Conservation (phyloP, 1,140 invertebrate genomes). For the Drosophila lini region DNA sequence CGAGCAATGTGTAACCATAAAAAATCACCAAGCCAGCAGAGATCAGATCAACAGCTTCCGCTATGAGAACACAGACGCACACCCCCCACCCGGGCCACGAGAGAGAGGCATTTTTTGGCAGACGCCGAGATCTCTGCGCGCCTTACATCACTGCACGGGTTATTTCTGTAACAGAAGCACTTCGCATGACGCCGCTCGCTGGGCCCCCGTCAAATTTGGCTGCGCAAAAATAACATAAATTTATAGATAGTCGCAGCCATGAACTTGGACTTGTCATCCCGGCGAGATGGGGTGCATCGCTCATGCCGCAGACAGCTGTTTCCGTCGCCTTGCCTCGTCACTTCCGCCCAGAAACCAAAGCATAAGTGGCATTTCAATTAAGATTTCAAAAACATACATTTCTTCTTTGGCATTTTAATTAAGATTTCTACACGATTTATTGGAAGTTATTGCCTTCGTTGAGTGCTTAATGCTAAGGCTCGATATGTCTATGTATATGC, state of each 20-base stretch:
- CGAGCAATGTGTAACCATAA: constrained; percentile 60
- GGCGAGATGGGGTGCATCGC: constrained; percentile 29
- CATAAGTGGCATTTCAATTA: constrained; percentile 10
- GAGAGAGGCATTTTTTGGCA: constrained; percentile 26
- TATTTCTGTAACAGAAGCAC: constrained; percentile 42
- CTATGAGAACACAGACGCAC: constrained; percentile 27
- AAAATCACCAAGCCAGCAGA: constrained; percentile 32
- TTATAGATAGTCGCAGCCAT: constrained; percentile 58
- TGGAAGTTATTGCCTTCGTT: constrained; percentile 77
- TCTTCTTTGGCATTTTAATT: constrained; percentile 11
- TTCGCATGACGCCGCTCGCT: constrained; percentile 24
- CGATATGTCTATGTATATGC: constrained; percentile 79
- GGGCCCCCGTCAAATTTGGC: constrained; percentile 45
- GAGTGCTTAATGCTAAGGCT: constrained; percentile 68
- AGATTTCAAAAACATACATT: constrained; percentile 5
- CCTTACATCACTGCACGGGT: constrained; percentile 37
- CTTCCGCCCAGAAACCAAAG: constrained; percentile 26
- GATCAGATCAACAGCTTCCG: constrained; percentile 54
- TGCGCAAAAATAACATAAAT: constrained; percentile 69
- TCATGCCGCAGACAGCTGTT: constrained; percentile 47
- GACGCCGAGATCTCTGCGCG: constrained; percentile 20
- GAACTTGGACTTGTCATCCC: constrained; percentile 79
- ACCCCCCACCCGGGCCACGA: neutral
- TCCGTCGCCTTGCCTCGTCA: constrained; percentile 30
- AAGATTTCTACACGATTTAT: constrained; percentile 42